Conservation (phyloP, 2,113 vertebrate genomes). For the Proterorhinus semilunaris region DNA sequence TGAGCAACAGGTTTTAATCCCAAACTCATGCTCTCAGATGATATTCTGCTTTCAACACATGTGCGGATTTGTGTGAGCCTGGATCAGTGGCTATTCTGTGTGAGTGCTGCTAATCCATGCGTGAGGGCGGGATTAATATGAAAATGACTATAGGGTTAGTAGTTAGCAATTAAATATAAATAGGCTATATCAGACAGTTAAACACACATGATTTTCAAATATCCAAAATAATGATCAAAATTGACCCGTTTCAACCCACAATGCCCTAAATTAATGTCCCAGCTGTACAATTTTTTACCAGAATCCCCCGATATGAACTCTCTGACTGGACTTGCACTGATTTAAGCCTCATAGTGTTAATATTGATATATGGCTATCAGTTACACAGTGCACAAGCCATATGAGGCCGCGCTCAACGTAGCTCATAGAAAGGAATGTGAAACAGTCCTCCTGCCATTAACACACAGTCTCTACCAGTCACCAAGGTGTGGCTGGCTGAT, state of each 20-base stretch:
- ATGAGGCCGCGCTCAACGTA: not conserved
- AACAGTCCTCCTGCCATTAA: not conserved
- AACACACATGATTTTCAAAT: no score
- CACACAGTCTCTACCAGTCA: not conserved
- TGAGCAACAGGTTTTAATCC: constrained; percentile 29
- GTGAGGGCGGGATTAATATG: constrained; percentile 35
- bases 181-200: not conserved
- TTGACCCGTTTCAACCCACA: no score
- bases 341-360: constrained; percentile 20
- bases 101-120: constrained; percentile 40
- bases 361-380: constrained; percentile 10
- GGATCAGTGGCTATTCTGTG: constrained; percentile 29
- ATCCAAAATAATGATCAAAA: no score
- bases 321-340: constrained; percentile 14
- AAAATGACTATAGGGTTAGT: constrained; percentile 25
- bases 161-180: no score
- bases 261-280: no score
- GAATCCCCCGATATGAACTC: constrained; percentile 14
- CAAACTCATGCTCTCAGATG: constrained; percentile 24
- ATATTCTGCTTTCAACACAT: constrained; percentile 12
- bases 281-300: not conserved
- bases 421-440: not conserved
- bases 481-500: not conserved
- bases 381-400: not conserved
- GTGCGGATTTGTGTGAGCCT: constrained; percentile 28